phyloP scores from a whole-genome alignment of 2,888 invertebrate species.

The Gryllus longicercus region DNA sequence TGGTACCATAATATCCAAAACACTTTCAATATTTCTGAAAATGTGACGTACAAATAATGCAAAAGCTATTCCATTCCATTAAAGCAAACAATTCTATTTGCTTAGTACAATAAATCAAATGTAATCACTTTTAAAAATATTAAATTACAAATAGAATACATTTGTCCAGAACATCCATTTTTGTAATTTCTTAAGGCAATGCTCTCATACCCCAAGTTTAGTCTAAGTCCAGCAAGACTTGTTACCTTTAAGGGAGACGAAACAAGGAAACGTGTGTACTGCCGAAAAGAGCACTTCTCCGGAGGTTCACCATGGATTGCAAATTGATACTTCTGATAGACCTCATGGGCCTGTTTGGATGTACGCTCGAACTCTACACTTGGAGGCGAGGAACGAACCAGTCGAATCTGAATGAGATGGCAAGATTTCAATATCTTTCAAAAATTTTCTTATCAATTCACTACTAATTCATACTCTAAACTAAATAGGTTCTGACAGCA shows the following conservation, averaged over 20 bases:
- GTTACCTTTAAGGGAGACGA: slow-evolving; percentile 79
- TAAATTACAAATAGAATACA: too few relatives aligned
- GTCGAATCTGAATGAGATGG: slow-evolving; percentile 56
- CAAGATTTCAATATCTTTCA: neutral
- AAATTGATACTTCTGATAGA: slow-evolving; percentile 88
- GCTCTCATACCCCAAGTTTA: neutral
- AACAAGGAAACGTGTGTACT: slow-evolving; percentile 80
- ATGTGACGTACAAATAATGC: too few relatives aligned
- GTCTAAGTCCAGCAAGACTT: neutral
- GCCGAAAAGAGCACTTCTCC: slow-evolving; percentile 66
- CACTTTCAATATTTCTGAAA: too few relatives aligned
- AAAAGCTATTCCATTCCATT: too few relatives aligned
- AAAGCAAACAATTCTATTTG: too few relatives aligned
- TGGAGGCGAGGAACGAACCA: slow-evolving; percentile 61
- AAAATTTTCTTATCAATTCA: too few relatives aligned
- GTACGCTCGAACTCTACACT: slow-evolving; percentile 54
- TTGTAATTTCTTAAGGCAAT: neutral
- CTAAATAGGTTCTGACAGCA: too few relatives aligned
- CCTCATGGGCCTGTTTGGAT: slow-evolving; percentile 54
- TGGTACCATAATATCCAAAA: too few relatives aligned
- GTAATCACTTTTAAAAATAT: too few relatives aligned
- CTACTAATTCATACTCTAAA: too few relatives aligned
- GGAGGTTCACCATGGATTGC: slow-evolving; percentile 77
- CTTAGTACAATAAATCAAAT: too few relatives aligned
- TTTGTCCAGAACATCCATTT: too few relatives aligned